Base-by-base conservation (phyloP, 1,140 invertebrate genomes). In the Drosophila auraria region DNA sequence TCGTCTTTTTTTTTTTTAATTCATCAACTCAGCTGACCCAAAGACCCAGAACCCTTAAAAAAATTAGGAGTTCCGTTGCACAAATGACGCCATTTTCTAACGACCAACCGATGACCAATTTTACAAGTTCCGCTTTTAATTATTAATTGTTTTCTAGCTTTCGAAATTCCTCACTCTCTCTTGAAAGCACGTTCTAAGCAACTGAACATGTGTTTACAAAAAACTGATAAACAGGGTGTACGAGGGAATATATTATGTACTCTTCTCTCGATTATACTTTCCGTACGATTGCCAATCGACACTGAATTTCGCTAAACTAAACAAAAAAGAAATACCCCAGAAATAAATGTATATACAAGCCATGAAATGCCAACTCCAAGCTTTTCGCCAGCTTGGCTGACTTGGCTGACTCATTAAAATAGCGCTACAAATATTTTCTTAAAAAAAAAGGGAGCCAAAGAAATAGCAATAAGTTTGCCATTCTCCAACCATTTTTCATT, bases 401-500 rank as follows among this genome's bases (percentile, higher is more conserved):
- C n/a, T n/a, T n/a, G n/a, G 83, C 83, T 87, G 83, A 87, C 78
- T 87, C 83, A 87, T 87, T 84, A 78, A 84, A 87, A 82, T 40
- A 87, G 51, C 62, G 65, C 66, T 78, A 44, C 74, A 87, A 83
- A 59, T 82, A 77, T 80, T 66, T 77, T 14, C 45, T 64, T 61
- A 65, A 23, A 63, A 47, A 42, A 40, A 33, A 42, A 47, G 12
- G 40, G 15, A 17, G n/a, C 33, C 14, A 15, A 59, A 49, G 64
- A 56, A 40, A 36, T 17, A 47, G 40, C 23, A 20, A 62, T 40
- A 58, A 51, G n/a, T 73, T 53, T 20, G 70, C 68, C 59, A 72
- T 72, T 53, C 69, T 17, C 33, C n/a, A 25, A 74, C 53, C 80
- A 87, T 87, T 83, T 87, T 76, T 87, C 44, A 78, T 70, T 86